Base-by-base conservation (phyloP, 2,888 invertebrate species). In the Melanchra persicariae region DNA sequence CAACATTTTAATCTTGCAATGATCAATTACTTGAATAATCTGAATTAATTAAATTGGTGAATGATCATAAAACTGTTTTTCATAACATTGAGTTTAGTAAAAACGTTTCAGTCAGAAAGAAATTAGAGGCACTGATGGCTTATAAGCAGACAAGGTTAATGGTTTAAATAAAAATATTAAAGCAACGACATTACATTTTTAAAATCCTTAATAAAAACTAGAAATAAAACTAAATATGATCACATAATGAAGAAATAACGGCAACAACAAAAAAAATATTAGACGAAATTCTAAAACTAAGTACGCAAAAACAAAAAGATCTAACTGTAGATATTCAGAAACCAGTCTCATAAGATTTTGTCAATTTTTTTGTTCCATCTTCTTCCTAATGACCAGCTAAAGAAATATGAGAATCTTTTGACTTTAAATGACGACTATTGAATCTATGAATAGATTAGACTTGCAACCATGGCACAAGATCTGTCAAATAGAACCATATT, bases 401-500 rank as follows among this genome's bases (percentile, higher is more conserved):
- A 37, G 26, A 68, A 62, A 49, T 63, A 19, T 43, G 3, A 30
- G 12, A 24, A 19, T 49, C 60, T 80, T 70, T 64, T 49, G 24
- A 76, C n/a, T 47, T 59, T 30, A 61, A 67, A 68, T 68, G 19
- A 40, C 22, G n/a, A 43, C 52, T 57, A 26, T 70, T 64, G 30
- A 64, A 26, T 54, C 37, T 26, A 30, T 74, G 63, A 61, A 68
- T 60, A 63, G 66, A 51, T 49, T 54, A 12, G 12, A 60, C 19
- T 37, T 34, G 64, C 61, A 58, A 26, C 37, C 26, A 58, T 52
- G 30, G 52, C n/a, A 37, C 37, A 52, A 61, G 68, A 59, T 43
- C 57, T 59, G 64, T 71, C 70, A 55, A 81, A 58, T 26, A 60
- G 26, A 75, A 62, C n/a, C 30, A 57, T 71, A 77, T 68, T 68